Percentiles rank a stretch among this genome's conserved stretches.
phyloP scores from a whole-genome alignment of 2,888 invertebrate species.

The Chromoteleia sp. region DNA sequence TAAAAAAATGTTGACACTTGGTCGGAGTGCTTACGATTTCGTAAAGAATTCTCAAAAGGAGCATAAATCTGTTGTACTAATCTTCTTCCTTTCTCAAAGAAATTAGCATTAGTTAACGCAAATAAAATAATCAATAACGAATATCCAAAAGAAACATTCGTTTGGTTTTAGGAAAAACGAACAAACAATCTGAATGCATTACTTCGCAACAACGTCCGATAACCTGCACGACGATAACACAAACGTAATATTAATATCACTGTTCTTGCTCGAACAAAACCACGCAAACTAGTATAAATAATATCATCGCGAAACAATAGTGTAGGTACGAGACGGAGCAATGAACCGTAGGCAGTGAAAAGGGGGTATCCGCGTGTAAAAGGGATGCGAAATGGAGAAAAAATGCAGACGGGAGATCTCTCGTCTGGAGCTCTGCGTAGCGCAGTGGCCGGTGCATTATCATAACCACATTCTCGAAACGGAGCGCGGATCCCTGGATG shows the following conservation, averaged over 20 bases:
- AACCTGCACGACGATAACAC: slow-evolving; percentile 27
- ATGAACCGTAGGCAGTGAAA: slow-evolving; percentile 65
- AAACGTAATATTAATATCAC: slow-evolving; percentile 47
- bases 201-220: slow-evolving; percentile 24
- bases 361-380: slow-evolving; percentile 67
- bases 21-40: too few species aligned
- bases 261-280: slow-evolving; percentile 48
- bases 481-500: slow-evolving; percentile 75
- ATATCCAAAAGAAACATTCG: too few species aligned
- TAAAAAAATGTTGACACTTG: too few species aligned
- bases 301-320: slow-evolving; percentile 55
- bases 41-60: too few species aligned
- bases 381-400: slow-evolving; percentile 68
- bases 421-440: slow-evolving; percentile 80
- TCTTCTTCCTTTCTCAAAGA: too few species aligned
- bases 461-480: slow-evolving; percentile 84
- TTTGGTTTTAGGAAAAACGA: too few species aligned
- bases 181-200: too few species aligned
- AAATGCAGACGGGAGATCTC: slow-evolving; percentile 68
- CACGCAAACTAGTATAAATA: slow-evolving; percentile 49
- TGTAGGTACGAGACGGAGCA: slow-evolving; percentile 63
- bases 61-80: too few species aligned
- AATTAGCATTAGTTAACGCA: too few species aligned
- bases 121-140: too few species aligned
- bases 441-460: slow-evolving; percentile 84